These are phyloP conservation scores for Cyphomyrus discorhynchus DNA, from an alignment of 2,113 vertebrate species.

Conservation along the genomic window DNA sequence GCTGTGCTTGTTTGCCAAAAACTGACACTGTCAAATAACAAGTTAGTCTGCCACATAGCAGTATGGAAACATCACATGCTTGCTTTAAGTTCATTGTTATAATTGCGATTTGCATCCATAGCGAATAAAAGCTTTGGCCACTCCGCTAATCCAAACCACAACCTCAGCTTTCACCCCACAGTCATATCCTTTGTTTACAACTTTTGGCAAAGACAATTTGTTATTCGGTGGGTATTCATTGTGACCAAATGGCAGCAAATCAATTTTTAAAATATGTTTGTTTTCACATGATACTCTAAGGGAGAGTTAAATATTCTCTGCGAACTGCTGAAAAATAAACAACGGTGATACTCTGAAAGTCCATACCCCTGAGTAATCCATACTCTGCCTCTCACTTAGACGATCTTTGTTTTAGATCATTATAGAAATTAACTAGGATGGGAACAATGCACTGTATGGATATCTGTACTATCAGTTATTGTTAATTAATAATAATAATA, in stretches of 20 bases:
- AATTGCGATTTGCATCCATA: conserved; percentile 7
- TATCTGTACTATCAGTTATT: background rate
- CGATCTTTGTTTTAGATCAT: background rate
- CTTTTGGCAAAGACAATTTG: background rate
- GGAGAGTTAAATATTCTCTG: background rate
- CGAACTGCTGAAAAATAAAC: background rate
- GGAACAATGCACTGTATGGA: background rate
- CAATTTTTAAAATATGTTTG: background rate
- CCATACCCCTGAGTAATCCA: background rate
- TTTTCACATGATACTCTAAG: background rate
- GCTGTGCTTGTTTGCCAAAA: background rate
- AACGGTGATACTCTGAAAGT: background rate
- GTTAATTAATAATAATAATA: background rate
- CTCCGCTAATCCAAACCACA: conserved; percentile 1
- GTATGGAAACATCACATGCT: background rate
- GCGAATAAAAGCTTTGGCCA: background rate
- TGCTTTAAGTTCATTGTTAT: conserved; percentile 4
- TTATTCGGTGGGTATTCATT: conserved; percentile 1
- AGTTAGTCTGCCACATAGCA: background rate
- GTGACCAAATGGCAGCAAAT: background rate
- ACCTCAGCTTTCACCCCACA: background rate
- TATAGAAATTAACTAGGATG: background rate
- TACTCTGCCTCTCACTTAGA: background rate
- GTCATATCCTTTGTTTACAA: conserved; percentile 11
- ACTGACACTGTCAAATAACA: background rate